A percentile compares a stretch with the other conserved stretches of the same genome.
These are phyloP conservation scores for Arizona elegans DNA, from an alignment of 2,113 vertebrate species.

Conservation along the genomic window DNA sequence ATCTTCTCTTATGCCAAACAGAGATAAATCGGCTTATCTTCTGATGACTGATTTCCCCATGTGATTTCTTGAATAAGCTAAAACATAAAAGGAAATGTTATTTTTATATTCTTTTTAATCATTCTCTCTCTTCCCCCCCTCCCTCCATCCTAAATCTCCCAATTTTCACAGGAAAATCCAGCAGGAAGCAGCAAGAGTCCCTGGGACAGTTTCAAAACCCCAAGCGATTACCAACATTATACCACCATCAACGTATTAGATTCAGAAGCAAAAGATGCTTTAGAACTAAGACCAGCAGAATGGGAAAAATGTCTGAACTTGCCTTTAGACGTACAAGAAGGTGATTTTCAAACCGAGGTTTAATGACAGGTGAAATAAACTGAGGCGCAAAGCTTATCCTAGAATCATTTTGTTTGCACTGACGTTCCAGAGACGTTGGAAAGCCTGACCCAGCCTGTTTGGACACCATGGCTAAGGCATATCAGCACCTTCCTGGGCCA, in stretches of 20 bases:
- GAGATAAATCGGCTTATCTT: constrained; percentile 7
- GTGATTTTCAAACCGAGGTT: constrained; percentile 99
- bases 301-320: constrained; percentile 99
- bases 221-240: constrained; percentile 98
- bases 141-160: background rate
- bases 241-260: constrained; percentile 98
- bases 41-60: constrained; percentile 29
- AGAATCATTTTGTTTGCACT: constrained; percentile 79
- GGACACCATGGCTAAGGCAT: constrained; percentile 78
- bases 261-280: constrained; percentile 90
- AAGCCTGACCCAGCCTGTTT: constrained; percentile 86
- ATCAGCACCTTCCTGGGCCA: constrained; percentile 89
- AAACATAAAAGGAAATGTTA: background rate
- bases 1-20: background rate
- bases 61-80: background rate
- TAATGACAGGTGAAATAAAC: constrained; percentile 67
- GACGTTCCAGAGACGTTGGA: constrained; percentile 85
- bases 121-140: background rate
- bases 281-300: constrained; percentile 96
- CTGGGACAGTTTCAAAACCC: constrained; percentile 97
- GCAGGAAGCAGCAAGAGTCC: constrained; percentile 89
- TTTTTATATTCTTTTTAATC: constrained; percentile 7
- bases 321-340: constrained; percentile 96
- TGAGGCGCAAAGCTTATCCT: constrained; percentile 54
- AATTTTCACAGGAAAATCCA: constrained; percentile 86